phyloP scores from a whole-genome alignment of 2,113 vertebrate genomes.

The Lepus timidus region DNA sequence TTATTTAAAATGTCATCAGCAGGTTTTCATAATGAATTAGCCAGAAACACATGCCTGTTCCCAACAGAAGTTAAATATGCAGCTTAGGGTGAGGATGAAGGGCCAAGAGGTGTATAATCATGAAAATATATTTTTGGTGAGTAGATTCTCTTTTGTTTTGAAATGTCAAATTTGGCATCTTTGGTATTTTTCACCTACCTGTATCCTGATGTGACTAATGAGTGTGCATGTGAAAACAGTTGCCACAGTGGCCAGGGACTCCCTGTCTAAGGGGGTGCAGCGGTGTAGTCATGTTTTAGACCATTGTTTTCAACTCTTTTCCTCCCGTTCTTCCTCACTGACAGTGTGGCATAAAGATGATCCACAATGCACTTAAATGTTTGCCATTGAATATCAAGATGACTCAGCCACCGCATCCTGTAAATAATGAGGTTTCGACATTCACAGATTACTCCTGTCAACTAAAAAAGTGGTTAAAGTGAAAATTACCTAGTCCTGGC shows the following conservation, averaged over 20 bases:
- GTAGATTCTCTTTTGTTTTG: slow-evolving; percentile 36
- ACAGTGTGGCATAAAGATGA: slow-evolving; percentile 21
- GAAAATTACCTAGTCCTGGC: slow-evolving; percentile 69
- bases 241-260: not conserved
- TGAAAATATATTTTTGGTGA: not conserved
- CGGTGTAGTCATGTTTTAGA: not conserved
- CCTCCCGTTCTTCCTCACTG: not conserved
- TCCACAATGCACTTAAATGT: not conserved
- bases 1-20: not conserved
- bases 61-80: not conserved
- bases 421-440: slow-evolving; percentile 65
- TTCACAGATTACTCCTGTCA: slow-evolving; percentile 76
- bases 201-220: not conserved
- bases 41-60: not conserved
- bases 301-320: not conserved
- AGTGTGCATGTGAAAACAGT: not conserved
- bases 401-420: slow-evolving; percentile 50
- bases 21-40: slow-evolving; percentile 6
- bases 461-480: slow-evolving; percentile 59
- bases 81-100: not conserved
- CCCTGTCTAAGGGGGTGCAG: not conserved
- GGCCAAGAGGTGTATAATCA: not conserved
- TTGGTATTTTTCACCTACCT: not conserved
- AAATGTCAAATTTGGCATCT: slow-evolving; percentile 32
- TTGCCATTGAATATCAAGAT: slow-evolving; percentile 56